phyloP scores from a whole-genome alignment of 2,797 vertebrate species.

The Leuciscus waleckii region DNA sequence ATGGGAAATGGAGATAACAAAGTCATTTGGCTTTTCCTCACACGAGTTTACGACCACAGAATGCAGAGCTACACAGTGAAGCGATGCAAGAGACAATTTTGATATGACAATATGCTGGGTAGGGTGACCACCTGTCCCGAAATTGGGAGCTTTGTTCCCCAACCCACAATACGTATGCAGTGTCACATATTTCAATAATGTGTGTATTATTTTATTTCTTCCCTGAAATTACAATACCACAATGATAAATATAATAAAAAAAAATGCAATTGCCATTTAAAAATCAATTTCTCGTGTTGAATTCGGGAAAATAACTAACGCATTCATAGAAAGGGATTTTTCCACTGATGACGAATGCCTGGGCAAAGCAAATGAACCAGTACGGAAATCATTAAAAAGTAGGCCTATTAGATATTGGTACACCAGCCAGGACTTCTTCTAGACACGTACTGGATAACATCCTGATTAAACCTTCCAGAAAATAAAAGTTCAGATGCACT shows the following conservation, averaged over 20 bases:
- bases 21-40: slow-evolving; percentile 32
- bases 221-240: background rate
- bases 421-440: background rate
- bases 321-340: background rate
- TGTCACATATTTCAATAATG: background rate
- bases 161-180: background rate
- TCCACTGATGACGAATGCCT: background rate
- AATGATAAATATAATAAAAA: background rate
- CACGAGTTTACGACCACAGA: slow-evolving; percentile 36
- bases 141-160: background rate
- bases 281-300: background rate
- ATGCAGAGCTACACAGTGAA: slow-evolving; percentile 33
- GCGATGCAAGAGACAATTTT: slow-evolving; percentile 52
- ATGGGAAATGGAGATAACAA: slow-evolving; percentile 44
- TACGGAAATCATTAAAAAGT: background rate
- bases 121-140: background rate
- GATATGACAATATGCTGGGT: background rate
- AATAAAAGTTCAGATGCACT: background rate
- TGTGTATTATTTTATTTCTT: background rate
- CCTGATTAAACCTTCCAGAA: background rate
- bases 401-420: background rate
- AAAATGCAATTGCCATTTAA: background rate
- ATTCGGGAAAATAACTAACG: background rate
- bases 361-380: background rate
- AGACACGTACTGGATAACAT: background rate